These are phyloP conservation scores for Urechis unicinctus DNA, from an alignment of 2,888 invertebrate genomes.

Conservation along the genomic window DNA sequence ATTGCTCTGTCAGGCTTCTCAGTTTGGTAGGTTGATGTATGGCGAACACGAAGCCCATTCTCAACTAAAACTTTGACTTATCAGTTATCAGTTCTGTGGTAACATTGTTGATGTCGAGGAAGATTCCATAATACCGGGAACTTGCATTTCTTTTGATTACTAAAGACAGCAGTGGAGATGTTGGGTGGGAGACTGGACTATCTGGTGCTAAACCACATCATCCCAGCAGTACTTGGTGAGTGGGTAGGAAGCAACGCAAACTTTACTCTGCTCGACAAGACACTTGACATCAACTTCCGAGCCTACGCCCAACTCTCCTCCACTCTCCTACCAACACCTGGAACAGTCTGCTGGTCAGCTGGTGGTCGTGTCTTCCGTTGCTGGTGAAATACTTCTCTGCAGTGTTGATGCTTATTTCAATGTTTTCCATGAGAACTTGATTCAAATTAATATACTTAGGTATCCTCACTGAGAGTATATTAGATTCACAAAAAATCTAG, in stretches of 20 bases:
- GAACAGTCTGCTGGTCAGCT: constrained; percentile 32
- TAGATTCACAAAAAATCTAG: too few species aligned
- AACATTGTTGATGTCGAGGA: too few species aligned
- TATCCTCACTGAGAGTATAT: too few species aligned
- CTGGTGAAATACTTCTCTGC: constrained; percentile 25
- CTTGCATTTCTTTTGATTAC: not conserved
- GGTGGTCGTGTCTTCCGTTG: constrained; percentile 31
- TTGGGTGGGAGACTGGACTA: constrained; percentile 42
- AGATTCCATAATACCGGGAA: not conserved
- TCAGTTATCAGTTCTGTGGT: too few species aligned
- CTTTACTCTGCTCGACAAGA: constrained; percentile 26
- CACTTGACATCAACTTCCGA: constrained; percentile 39
- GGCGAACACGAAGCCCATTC: too few species aligned
- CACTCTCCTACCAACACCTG: constrained; percentile 32
- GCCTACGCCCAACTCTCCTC: constrained; percentile 44
- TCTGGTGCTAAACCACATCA: constrained; percentile 45
- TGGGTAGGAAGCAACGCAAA: constrained; percentile 35
- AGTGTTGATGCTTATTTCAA: not conserved
- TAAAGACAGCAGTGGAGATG: constrained; percentile 28
- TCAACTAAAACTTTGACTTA: too few species aligned
- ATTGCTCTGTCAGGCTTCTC: too few species aligned
- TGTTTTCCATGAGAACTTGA: too few species aligned
- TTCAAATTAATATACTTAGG: too few species aligned
- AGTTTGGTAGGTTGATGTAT: too few species aligned
- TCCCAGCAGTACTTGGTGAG: constrained; percentile 26